Evolutionary conservation across 2,797 vertebrate species (phyloP).

Genomic region (Clamator glandarius): DNA sequence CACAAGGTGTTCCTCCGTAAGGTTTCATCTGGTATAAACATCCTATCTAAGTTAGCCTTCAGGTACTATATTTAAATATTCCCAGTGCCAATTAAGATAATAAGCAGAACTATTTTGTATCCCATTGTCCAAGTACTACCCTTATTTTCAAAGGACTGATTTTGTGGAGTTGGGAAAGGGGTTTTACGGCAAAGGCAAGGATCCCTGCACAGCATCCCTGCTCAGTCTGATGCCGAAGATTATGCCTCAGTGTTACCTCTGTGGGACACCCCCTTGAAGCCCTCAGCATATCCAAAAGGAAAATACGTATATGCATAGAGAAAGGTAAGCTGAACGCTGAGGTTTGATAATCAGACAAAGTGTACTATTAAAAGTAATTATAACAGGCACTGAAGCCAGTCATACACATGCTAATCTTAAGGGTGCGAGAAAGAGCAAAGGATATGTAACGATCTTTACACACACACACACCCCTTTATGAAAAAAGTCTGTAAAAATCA

Average conservation of each 20-base stretch:
- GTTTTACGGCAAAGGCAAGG: background rate
- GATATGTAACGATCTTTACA: background rate
- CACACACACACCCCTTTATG: background rate
- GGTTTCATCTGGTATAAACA: constrained; percentile 69
- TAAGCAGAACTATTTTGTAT: constrained; percentile 22
- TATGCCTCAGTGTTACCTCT: background rate
- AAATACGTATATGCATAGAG: background rate
- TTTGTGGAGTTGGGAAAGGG: background rate
- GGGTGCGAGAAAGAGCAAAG: background rate
- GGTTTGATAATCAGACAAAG: background rate
- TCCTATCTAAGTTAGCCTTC: constrained; percentile 59
- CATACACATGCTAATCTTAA: background rate
- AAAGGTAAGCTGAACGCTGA: background rate
- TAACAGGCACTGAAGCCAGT: background rate
- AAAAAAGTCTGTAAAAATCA: background rate
- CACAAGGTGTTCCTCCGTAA: constrained; percentile 71
- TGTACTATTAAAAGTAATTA: background rate
- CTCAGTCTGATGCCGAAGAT: background rate
- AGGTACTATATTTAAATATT: constrained; percentile 54
- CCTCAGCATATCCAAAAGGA: background rate
- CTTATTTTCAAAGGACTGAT: background rate
- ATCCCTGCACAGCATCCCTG: background rate
- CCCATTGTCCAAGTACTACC: constrained; percentile 7
- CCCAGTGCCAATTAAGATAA: constrained; percentile 58
- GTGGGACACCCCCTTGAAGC: background rate